These are phyloP conservation scores for Amphiprion clarkii DNA, from an alignment of 2,797 vertebrate species.

Conservation along the genomic window DNA sequence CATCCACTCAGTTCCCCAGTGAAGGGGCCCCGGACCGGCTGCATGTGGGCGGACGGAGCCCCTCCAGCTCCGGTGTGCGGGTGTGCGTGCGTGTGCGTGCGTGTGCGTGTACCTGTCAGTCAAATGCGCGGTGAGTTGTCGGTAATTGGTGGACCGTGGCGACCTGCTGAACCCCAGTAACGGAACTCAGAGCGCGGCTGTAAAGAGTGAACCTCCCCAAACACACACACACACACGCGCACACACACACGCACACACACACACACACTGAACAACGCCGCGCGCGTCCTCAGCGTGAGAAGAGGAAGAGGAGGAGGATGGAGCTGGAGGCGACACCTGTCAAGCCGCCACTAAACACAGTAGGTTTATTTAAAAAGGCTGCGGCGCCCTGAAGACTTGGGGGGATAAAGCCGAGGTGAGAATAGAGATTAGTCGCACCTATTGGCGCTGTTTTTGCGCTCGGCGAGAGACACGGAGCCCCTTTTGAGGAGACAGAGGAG, in stretches of 20 bases:
- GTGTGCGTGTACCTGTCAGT: conserved; percentile 65
- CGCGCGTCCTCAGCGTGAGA: conserved; percentile 36
- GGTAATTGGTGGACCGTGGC: conserved; percentile 70
- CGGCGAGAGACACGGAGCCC: conserved; percentile 32
- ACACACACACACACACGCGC: background rate
- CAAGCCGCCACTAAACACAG: conserved; percentile 65
- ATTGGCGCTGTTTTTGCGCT: conserved; percentile 41
- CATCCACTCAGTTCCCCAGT: conserved; percentile 44
- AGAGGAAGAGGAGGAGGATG: conserved; percentile 15
- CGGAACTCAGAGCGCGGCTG: conserved; percentile 62
- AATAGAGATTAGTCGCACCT: conserved; percentile 67
- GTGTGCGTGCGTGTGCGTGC: conserved; percentile 20
- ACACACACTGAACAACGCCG: conserved; percentile 21
- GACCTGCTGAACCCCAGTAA: conserved; percentile 76
- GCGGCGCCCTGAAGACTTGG: conserved; percentile 40
- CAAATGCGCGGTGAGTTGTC: conserved; percentile 65
- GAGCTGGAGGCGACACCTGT: conserved; percentile 75
- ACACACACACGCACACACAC: conserved; percentile 3
- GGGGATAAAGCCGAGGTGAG: conserved; percentile 53
- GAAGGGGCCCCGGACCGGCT: conserved; percentile 29
- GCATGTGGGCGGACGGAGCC: conserved; percentile 30
- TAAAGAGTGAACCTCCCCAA: conserved; percentile 28
- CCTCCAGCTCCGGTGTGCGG: background rate
- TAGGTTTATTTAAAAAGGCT: conserved; percentile 56
- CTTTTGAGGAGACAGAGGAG: conserved; percentile 25